These are phyloP conservation scores for Scaptomyza graminum DNA, from an alignment of 1,140 invertebrate species.

Conservation along the genomic window DNA sequence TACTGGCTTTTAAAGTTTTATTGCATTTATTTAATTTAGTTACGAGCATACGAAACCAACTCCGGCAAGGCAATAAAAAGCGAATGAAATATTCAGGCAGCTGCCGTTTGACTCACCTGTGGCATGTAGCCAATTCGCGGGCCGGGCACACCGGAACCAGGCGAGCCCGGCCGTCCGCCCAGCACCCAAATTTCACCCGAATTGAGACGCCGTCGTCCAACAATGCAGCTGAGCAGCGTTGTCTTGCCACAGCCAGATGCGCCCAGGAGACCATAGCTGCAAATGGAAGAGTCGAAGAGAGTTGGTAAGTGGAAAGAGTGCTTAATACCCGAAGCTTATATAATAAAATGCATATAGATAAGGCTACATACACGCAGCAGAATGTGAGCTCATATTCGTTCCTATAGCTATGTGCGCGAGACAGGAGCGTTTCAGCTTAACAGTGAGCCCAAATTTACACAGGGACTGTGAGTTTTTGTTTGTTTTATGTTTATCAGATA, in stretches of 20 bases:
- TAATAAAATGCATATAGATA: conserved; percentile 56
- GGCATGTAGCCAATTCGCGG: conserved; percentile 88
- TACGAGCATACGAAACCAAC: conserved; percentile 44
- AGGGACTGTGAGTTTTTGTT: too few species aligned
- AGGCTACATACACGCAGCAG: conserved; percentile 9
- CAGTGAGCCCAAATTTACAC: background rate
- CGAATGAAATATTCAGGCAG: conserved; percentile 64
- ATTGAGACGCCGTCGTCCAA: conserved; percentile 91
- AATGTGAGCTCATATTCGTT: background rate
- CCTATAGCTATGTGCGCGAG: background rate
- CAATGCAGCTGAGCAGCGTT: conserved; percentile 94
- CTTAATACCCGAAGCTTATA: conserved; percentile 38
- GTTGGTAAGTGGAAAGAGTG: conserved; percentile 2
- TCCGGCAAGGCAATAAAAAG: conserved; percentile 66
- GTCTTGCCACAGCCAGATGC: conserved; percentile 94
- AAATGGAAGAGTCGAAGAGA: conserved; percentile 41
- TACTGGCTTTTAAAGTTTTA: conserved; percentile 58
- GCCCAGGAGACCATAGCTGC: conserved; percentile 93
- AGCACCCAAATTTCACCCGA: conserved; percentile 94
- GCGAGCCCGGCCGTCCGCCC: conserved; percentile 92
- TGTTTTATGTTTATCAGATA: too few species aligned
- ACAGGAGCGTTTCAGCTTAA: conserved; percentile 19
- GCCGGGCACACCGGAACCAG: conserved; percentile 93
- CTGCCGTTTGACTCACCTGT: conserved; percentile 84
- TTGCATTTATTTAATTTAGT: conserved; percentile 80